A percentile compares a stretch with the other conserved stretches of the same genome.
Evolutionary conservation across 2,113 vertebrate genomes (phyloP).

Genomic region (Verasper variegatus): DNA sequence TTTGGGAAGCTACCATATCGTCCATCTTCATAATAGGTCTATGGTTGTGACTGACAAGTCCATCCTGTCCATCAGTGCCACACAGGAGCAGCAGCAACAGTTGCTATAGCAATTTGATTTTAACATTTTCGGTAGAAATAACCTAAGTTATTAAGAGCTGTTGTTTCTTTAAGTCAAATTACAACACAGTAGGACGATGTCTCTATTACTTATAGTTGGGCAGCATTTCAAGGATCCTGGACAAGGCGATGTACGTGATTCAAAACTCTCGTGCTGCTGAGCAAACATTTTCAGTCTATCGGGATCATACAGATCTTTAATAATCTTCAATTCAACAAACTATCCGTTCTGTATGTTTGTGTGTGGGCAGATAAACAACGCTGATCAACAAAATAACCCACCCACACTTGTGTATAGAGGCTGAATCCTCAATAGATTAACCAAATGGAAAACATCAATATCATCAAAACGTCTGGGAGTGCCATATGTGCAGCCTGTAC

Average conservation of each 20-base stretch:
- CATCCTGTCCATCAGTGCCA: too few relatives aligned
- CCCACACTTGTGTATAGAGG: slow-evolving; percentile 44
- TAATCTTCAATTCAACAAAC: slow-evolving; percentile 52
- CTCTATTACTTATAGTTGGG: not conserved
- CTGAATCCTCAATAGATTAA: slow-evolving; percentile 56
- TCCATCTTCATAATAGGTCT: too few relatives aligned
- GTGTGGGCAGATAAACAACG: slow-evolving; percentile 56
- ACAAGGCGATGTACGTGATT: not conserved
- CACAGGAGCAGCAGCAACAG: too few relatives aligned
- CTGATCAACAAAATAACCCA: slow-evolving; percentile 58
- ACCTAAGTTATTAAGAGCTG: not conserved
- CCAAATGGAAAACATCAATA: slow-evolving; percentile 64
- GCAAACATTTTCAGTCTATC: slow-evolving; percentile 33
- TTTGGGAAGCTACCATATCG: not conserved
- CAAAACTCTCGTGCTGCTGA: too few relatives aligned
- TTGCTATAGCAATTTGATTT: too few relatives aligned
- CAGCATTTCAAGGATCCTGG: not conserved
- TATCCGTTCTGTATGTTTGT: slow-evolving; percentile 11
- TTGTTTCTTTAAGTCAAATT: too few relatives aligned
- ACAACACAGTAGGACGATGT: not conserved
- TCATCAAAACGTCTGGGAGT: slow-evolving; percentile 46
- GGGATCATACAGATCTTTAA: slow-evolving; percentile 52
- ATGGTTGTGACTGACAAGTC: too few relatives aligned
- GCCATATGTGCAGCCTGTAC: slow-evolving; percentile 39
- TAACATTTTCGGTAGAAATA: not conserved